Evolutionary conservation across 2,888 invertebrate species (phyloP).

Genomic region (Chloroclysta siterata): DNA sequence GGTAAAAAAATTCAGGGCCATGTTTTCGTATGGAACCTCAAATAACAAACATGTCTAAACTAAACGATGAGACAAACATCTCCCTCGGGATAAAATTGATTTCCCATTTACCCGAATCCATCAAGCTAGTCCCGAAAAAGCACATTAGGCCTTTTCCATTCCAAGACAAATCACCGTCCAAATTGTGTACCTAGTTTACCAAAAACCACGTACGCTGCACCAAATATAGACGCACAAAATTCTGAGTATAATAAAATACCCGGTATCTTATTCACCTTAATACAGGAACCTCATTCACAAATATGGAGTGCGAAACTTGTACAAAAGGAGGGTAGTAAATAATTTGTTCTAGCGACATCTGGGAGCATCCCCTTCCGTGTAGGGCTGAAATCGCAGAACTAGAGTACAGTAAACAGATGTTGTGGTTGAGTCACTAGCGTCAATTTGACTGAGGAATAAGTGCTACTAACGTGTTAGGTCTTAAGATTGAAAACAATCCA

Average conservation of each 20-base stretch:
- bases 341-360: constrained; percentile 80
- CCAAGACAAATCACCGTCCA: constrained; percentile 33
- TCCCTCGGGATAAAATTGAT: constrained; percentile 25
- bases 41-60: constrained; percentile 1
- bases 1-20: too few species aligned
- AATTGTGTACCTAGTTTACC: constrained; percentile 21
- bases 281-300: constrained; percentile 36
- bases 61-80: constrained; percentile 17
- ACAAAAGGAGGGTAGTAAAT: constrained; percentile 79
- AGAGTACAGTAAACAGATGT: constrained; percentile 30
- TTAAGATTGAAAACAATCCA: too few species aligned
- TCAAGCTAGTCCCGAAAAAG: constrained; percentile 33
- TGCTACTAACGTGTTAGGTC: too few species aligned
- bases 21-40: not conserved
- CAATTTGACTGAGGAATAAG: too few species aligned
- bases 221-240: constrained; percentile 2
- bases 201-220: constrained; percentile 7
- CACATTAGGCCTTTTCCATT: constrained; percentile 34
- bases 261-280: constrained; percentile 18
- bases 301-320: constrained; percentile 62
- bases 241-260: not conserved
- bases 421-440: constrained; percentile 4
- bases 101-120: constrained; percentile 36
- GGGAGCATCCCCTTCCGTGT: constrained; percentile 79
- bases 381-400: constrained; percentile 58